Conservation (phyloP, 2,113 vertebrate species). For the sheep (Ovis aries) region DNA sequence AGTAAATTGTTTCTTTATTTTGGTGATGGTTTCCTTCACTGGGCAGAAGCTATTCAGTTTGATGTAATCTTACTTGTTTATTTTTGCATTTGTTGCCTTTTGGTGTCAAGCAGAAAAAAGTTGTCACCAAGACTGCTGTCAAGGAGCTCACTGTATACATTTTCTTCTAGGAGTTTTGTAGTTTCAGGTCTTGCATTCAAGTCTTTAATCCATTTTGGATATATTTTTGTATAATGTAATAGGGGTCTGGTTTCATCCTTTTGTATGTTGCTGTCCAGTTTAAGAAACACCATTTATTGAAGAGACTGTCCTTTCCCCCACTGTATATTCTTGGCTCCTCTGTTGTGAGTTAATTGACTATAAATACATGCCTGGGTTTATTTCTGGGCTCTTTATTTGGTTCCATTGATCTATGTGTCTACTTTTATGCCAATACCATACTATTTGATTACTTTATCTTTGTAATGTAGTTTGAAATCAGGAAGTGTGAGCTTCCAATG, state of each 20-base stretch:
- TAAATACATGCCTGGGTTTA: background rate
- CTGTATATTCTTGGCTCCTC: background rate
- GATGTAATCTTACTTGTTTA: background rate
- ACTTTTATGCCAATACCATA: background rate
- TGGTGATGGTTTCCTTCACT: background rate
- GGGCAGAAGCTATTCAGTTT: background rate
- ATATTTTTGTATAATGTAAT: background rate
- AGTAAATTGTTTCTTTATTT: background rate
- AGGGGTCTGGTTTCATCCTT: background rate
- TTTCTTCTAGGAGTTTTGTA: background rate
- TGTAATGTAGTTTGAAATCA: background rate
- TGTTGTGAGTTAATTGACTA: background rate
- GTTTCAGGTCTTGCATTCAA: background rate
- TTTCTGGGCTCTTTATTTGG: background rate
- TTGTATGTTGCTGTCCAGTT: background rate
- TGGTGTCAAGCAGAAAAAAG: background rate
- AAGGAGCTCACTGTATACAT: background rate
- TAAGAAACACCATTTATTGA: background rate
- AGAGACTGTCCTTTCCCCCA: background rate
- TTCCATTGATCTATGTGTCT: background rate
- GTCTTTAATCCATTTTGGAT: background rate
- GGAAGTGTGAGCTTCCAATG: background rate
- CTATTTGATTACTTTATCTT: background rate
- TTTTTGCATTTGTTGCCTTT: background rate
- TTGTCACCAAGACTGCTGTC: background rate